phyloP scores from a whole-genome alignment of 2,797 vertebrate genomes.

The Distichodus sexfasciatus region DNA sequence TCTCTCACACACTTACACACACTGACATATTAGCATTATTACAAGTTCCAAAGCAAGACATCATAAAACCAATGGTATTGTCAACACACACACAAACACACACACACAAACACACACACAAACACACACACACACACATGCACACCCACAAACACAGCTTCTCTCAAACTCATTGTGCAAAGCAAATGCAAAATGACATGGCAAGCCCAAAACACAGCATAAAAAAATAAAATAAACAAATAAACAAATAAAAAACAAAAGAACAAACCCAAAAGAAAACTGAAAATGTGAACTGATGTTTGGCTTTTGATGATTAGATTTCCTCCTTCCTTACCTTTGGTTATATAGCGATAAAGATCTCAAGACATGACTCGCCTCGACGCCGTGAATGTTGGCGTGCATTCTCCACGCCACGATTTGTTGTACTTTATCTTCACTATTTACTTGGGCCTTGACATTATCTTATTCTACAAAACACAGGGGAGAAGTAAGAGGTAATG shows the following conservation, averaged over 20 bases:
- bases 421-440: slow-evolving; percentile 79
- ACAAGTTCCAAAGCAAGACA: slow-evolving; percentile 4
- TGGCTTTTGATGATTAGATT: slow-evolving; percentile 51
- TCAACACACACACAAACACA: background rate
- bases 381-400: slow-evolving; percentile 82
- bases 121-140: background rate
- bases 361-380: slow-evolving; percentile 79
- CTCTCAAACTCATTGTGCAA: slow-evolving; percentile 8
- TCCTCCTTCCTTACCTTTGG: slow-evolving; percentile 72
- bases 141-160: background rate
- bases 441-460: slow-evolving; percentile 82
- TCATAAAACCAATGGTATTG: background rate
- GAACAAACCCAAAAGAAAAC: slow-evolving; percentile 16
- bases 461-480: slow-evolving; percentile 75
- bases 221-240: background rate
- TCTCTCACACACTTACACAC: background rate
- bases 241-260: slow-evolving; percentile 5
- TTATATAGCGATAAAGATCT: slow-evolving; percentile 82
- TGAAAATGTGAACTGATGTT: slow-evolving; percentile 29
- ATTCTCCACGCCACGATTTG: slow-evolving; percentile 83
- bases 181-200: slow-evolving; percentile 18
- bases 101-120: slow-evolving; percentile 7
- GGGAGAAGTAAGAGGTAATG: slow-evolving; percentile 56
- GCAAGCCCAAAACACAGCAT: slow-evolving; percentile 17
- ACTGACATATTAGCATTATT: slow-evolving; percentile 4